phyloP scores from a whole-genome alignment of 2,113 vertebrate genomes.

The Arvicanthis niloticus region DNA sequence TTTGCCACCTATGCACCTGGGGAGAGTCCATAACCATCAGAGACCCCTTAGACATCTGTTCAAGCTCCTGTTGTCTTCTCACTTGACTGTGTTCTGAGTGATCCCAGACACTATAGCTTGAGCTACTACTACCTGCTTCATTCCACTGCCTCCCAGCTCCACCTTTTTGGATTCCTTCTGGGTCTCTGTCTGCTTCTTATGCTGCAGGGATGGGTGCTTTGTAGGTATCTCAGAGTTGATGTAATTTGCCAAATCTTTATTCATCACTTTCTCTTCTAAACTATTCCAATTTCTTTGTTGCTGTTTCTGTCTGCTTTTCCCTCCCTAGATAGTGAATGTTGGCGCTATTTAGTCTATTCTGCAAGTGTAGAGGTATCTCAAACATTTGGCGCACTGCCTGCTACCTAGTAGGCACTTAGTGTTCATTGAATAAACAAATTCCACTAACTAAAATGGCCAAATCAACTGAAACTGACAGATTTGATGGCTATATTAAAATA shows the following conservation, averaged over 20 bases:
- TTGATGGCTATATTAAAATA: slow-evolving; percentile 1
- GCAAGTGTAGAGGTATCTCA: not conserved
- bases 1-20: not conserved
- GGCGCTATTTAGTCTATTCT: not conserved
- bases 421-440: slow-evolving; percentile 43
- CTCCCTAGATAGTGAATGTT: not conserved
- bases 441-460: not conserved
- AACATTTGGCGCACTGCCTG: not conserved
- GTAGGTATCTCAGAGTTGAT: not conserved
- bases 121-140: not conserved
- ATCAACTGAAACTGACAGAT: slow-evolving; percentile 19
- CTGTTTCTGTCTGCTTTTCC: not conserved
- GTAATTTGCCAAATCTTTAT: slow-evolving; percentile 24
- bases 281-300: not conserved
- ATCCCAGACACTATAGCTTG: slow-evolving; percentile 7
- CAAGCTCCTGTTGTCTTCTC: not conserved
- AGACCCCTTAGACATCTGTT: not conserved
- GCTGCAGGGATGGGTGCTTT: slow-evolving; percentile 14
- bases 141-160: not conserved
- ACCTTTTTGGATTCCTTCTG: slow-evolving; percentile 31
- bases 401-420: not conserved
- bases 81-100: not conserved
- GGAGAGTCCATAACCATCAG: not conserved
- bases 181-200: slow-evolving; percentile 1
- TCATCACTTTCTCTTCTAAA: not conserved